Conservation (phyloP, 1,140 invertebrate genomes). For the Drosophila orena region DNA sequence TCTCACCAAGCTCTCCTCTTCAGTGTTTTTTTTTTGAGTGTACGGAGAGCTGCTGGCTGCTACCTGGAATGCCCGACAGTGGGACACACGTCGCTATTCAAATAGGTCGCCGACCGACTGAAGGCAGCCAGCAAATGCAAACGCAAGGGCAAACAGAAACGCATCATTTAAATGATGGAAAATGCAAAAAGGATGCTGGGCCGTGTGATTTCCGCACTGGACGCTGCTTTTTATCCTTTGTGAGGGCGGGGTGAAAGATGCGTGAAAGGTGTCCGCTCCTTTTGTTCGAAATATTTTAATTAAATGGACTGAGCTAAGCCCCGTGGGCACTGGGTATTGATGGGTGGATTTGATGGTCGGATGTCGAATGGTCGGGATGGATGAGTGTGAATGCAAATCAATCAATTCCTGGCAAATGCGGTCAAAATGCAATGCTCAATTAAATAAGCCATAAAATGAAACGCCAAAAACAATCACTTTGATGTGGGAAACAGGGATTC, state of each 20-base stretch:
- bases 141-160: constrained; percentile 31
- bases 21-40: not conserved
- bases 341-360: not conserved
- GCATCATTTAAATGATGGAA: constrained; percentile 67
- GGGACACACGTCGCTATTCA: constrained; percentile 73
- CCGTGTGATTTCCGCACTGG: constrained; percentile 73
- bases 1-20: not conserved
- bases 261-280: constrained; percentile 46
- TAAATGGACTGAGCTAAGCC: constrained; percentile 49
- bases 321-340: constrained; percentile 14
- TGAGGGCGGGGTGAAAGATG: constrained; percentile 29
- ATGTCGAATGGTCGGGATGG: not conserved
- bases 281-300: constrained; percentile 50
- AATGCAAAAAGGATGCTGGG: constrained; percentile 60
- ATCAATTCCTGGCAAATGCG: constrained; percentile 49
- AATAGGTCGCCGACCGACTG: constrained; percentile 49
- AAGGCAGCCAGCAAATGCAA: constrained; percentile 36
- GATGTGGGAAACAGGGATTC: constrained; percentile 16
- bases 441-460: constrained; percentile 45
- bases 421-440: constrained; percentile 51
- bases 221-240: constrained; percentile 65
- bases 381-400: constrained; percentile 37
- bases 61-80: constrained; percentile 42
- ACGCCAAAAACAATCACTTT: constrained; percentile 29
- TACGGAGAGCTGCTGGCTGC: not conserved